Base-by-base conservation (phyloP, 2,113 vertebrate genomes). In the Ammospiza caudacuta region DNA sequence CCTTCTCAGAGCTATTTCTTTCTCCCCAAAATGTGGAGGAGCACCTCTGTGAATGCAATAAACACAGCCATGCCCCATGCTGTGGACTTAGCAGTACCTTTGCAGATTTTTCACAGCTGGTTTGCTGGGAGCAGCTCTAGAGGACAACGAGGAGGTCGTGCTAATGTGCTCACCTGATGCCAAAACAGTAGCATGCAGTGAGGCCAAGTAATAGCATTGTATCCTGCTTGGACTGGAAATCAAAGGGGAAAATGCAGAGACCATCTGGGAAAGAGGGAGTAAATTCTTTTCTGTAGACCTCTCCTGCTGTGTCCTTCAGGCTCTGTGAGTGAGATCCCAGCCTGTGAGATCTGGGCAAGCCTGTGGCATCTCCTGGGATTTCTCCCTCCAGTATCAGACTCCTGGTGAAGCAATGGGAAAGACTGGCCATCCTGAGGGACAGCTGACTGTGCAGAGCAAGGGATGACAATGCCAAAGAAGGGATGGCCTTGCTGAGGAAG, bases 61-160 rank as follows among this genome's bases (percentile, higher is more conserved):
- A 55, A 47, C 46, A 27, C 24, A 81, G 68, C 55, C 33, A 33
- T 79, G 47, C 11, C 18, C 35, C 5, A 4, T 43, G 35, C 47
- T 64, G 47, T 1, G 4, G 31, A 41, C 41, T 69, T 55, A 52
- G 39, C 19, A 9, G 28, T 54, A 35, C 0, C 2, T 86, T 61
- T 64, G 61, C 47, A 57, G 12, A 11, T 59, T 27, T 88, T 70
- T 76, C 33, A 22, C 24, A 55, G 39, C 31, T 2, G 4, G 18
- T 17, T 83, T 78, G 27, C 59, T 66, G 58, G 11, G 28, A 66
- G 23, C 17, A 52, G 22, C 27, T 88, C 39, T 86, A 59, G 67
- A 87, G 41, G 49, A 57, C 25, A 9, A 58, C 0, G 0, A 52
- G 58, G n/a, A 54, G 37, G 18, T 76, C 0, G 0, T 52, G 57